These are phyloP conservation scores for Hyposoter dolosus DNA, from an alignment of 2,888 invertebrate genomes.

Conservation along the genomic window DNA sequence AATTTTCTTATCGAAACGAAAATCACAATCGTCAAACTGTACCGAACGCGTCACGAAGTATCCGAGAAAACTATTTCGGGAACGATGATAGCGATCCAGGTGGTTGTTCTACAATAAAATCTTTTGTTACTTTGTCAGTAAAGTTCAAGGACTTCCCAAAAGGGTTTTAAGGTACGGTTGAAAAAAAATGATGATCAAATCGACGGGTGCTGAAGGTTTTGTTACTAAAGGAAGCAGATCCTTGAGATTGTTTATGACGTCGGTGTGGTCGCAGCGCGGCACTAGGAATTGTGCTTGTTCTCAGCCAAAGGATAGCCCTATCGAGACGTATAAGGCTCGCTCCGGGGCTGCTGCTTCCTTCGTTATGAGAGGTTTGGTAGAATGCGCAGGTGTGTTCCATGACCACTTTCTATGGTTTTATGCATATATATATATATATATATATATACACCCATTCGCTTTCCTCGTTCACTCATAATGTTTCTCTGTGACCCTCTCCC, in stretches of 20 bases:
- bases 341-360: constrained; percentile 40
- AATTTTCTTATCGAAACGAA: background rate
- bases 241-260: constrained; percentile 49
- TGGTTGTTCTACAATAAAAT: background rate
- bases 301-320: constrained; percentile 33
- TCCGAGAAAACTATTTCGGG: constrained; percentile 31
- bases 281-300: constrained; percentile 51
- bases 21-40: constrained; percentile 2
- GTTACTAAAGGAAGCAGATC: constrained; percentile 38
- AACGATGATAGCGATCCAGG: constrained; percentile 2
- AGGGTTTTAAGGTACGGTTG: background rate
- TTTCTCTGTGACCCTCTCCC: constrained; percentile 44
- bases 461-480: constrained; percentile 48
- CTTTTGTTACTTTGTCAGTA: constrained; percentile 11
- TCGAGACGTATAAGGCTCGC: constrained; percentile 44
- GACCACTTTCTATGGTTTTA: constrained; percentile 44
- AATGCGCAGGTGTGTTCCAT: constrained; percentile 62
- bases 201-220: constrained; percentile 28
- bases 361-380: constrained; percentile 51
- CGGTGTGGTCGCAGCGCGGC: constrained; percentile 50
- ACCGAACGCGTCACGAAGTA: background rate
- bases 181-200: constrained; percentile 24
- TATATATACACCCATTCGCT: background rate
- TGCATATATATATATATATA: background rate
- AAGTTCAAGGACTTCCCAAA: background rate